Evolutionary conservation across 2,888 invertebrate genomes (phyloP).

Genomic region (Andrena hattorfiana): DNA sequence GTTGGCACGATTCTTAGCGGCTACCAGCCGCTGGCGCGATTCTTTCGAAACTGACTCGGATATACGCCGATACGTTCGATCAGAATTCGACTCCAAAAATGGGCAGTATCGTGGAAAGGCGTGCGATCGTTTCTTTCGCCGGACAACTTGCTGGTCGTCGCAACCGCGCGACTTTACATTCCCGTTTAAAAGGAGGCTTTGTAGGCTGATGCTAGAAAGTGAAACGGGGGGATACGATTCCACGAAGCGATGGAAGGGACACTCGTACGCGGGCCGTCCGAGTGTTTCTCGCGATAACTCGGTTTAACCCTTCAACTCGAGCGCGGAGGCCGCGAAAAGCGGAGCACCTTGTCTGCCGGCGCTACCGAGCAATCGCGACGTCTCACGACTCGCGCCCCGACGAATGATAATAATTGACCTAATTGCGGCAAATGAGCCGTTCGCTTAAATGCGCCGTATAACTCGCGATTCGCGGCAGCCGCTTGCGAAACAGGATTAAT

Average conservation of each 20-base stretch:
- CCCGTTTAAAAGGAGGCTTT: neutral
- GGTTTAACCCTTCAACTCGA: no score
- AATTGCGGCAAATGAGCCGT: slow-evolving; percentile 60
- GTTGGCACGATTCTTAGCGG: slow-evolving; percentile 75
- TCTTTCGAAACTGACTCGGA: slow-evolving; percentile 58
- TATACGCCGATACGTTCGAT: slow-evolving; percentile 49
- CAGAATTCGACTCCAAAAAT: slow-evolving; percentile 49
- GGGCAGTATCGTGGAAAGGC: slow-evolving; percentile 26
- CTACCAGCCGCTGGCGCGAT: slow-evolving; percentile 66
- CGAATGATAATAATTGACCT: slow-evolving; percentile 69
- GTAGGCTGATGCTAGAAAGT: neutral
- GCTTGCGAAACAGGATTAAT: slow-evolving; percentile 58
- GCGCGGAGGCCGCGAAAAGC: neutral
- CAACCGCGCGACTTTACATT: neutral
- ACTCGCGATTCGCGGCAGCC: slow-evolving; percentile 38
- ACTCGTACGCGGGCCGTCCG: neutral
- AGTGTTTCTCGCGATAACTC: no score
- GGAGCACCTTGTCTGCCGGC: slow-evolving; percentile 5
- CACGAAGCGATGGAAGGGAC: neutral
- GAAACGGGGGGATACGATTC: neutral
- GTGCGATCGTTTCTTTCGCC: neutral
- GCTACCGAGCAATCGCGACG: slow-evolving; percentile 1
- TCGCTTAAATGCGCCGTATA: slow-evolving; percentile 36
- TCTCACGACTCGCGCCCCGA: slow-evolving; percentile 42
- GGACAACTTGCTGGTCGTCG: neutral